These are phyloP conservation scores for Gallinago undulata DNA, from an alignment of 2,113 vertebrate species.

Conservation along the genomic window DNA sequence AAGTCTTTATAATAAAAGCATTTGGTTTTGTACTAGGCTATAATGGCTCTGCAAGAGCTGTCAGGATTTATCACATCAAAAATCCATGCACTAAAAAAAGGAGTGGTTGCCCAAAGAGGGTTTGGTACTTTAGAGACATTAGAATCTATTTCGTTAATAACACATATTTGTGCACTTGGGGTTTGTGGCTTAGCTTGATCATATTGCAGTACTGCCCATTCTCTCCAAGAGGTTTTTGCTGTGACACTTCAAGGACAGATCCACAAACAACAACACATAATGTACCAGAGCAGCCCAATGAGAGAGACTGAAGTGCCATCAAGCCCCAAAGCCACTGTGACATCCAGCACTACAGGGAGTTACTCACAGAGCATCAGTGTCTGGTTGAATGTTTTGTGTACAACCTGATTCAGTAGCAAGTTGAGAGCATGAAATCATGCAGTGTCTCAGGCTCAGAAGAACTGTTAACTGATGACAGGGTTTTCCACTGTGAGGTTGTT, in stretches of 20 bases:
- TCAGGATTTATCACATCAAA: constrained; percentile 24
- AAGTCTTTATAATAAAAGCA: background rate
- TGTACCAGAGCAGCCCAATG: background rate
- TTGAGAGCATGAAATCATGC: background rate
- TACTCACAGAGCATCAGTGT: background rate
- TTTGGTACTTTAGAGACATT: background rate
- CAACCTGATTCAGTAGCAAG: background rate
- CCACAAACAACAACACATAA: background rate
- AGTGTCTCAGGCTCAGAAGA: background rate
- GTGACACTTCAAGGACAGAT: background rate
- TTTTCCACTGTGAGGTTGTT: background rate
- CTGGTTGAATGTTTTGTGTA: background rate
- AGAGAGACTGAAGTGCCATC: background rate
- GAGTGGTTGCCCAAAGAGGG: background rate
- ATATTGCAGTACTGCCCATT: background rate
- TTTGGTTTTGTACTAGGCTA: background rate
- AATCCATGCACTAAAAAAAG: background rate
- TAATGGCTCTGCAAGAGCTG: constrained; percentile 41
- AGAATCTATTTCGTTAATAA: background rate
- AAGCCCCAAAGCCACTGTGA: background rate
- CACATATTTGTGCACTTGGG: background rate
- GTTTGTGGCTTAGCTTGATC: background rate
- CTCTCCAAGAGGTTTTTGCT: background rate
- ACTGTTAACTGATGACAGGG: background rate
- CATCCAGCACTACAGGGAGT: background rate